phyloP scores from a whole-genome alignment of 1,140 invertebrate species.

The Globodera rostochiensis region DNA sequence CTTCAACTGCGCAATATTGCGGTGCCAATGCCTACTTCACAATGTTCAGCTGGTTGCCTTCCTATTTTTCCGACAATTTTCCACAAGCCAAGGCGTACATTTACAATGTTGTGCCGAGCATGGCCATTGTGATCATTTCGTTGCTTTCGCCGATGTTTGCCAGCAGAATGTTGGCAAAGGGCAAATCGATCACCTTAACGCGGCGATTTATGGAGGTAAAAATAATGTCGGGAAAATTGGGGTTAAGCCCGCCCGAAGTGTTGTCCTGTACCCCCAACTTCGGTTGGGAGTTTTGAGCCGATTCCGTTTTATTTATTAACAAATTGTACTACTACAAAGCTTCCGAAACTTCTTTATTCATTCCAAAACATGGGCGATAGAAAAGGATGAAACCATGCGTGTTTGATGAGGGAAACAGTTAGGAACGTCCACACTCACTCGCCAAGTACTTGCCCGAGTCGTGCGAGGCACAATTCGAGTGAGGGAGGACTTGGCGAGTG shows the following conservation, averaged over 20 bases:
- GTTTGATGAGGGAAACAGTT: no score
- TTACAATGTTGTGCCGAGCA: conserved; percentile 78
- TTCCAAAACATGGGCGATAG: no score
- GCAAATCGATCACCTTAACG: conserved; percentile 68
- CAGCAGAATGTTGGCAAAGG: conserved; percentile 67
- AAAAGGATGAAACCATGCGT: no score
- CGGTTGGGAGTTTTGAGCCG: not conserved
- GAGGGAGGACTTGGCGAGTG: no score
- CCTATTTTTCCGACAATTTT: conserved; percentile 78
- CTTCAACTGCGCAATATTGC: conserved; percentile 76
- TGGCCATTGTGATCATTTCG: conserved; percentile 73
- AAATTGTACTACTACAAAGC: no score
- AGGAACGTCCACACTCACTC: no score
- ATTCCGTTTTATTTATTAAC: no score
- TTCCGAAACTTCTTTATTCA: no score
- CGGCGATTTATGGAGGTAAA: conserved; percentile 69
- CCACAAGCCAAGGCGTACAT: conserved; percentile 74
- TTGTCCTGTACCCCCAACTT: not conserved
- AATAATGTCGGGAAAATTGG: not conserved
- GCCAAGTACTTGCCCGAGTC: no score
- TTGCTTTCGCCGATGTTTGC: conserved; percentile 74
- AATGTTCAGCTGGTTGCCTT: conserved; percentile 77
- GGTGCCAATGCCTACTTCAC: conserved; percentile 79
- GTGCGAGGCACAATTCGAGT: no score
- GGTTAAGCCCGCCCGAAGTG: not conserved